A percentile compares a stretch with the other conserved stretches of the same genome.
These are phyloP conservation scores for Epirrhoe alternata DNA, from an alignment of 2,888 invertebrate genomes.

Conservation along the genomic window DNA sequence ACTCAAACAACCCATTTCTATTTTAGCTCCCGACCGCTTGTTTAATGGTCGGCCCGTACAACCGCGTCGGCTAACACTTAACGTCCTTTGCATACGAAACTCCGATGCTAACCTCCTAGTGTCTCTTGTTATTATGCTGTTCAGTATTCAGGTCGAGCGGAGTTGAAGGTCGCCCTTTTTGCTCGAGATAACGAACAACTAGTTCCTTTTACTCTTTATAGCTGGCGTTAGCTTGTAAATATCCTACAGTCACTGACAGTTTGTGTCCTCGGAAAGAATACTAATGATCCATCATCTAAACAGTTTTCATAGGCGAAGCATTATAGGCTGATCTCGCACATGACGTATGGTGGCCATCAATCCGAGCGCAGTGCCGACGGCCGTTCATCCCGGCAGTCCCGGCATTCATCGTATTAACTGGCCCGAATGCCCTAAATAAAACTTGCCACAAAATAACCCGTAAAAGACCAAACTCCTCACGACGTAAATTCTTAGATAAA, in stretches of 20 bases:
- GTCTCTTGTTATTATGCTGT: constrained; percentile 78
- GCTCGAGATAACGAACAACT: constrained; percentile 74
- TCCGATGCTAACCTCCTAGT: constrained; percentile 73
- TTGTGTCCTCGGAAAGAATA: constrained; percentile 36
- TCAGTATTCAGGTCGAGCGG: constrained; percentile 75
- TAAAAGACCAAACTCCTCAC: constrained; percentile 70
- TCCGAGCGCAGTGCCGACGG: constrained; percentile 46
- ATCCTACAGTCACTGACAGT: constrained; percentile 41
- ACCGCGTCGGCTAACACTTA: constrained; percentile 83
- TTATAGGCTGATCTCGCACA: constrained; percentile 51
- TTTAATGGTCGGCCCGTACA: constrained; percentile 84
- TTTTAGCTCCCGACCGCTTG: constrained; percentile 81
- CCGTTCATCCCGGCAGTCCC: constrained; percentile 52
- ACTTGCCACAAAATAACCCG: constrained; percentile 68
- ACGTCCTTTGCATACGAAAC: constrained; percentile 85
- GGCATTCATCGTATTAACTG: constrained; percentile 57
- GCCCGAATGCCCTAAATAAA: constrained; percentile 68
- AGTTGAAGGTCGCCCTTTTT: constrained; percentile 79
- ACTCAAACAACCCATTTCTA: constrained; percentile 84
- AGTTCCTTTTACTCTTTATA: constrained; percentile 62
- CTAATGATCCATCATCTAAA: constrained; percentile 41
- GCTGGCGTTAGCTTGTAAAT: constrained; percentile 45
- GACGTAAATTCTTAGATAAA: constrained; percentile 77
- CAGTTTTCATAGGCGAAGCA: constrained; percentile 40
- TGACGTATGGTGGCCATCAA: constrained; percentile 57